Evolutionary conservation across 1,140 invertebrate species (phyloP), one percentile per base, ranked within the genome.

Genomic region (Pseudobourletiella spinata): DNA sequence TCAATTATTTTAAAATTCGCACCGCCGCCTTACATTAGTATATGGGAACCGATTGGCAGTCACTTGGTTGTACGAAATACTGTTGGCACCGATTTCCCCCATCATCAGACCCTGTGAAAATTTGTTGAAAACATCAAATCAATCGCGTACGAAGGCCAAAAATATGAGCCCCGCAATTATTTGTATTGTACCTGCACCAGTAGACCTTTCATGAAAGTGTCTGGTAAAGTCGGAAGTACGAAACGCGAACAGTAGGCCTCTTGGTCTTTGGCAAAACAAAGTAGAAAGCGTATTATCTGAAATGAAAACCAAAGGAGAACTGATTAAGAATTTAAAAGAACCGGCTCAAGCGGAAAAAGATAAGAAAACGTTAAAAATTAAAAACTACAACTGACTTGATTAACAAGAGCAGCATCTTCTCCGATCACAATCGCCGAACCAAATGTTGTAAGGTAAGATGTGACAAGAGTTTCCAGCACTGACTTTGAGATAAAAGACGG

Each of bases 161-260:
- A n/a, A n/a, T n/a, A n/a, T n/a, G n/a, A n/a, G n/a, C n/a, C n/a
- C n/a, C n/a, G n/a, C n/a, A n/a, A n/a, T n/a, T n/a, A n/a, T n/a
- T n/a, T n/a, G n/a, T n/a, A n/a, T n/a, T n/a, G n/a, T 48, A 66
- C 67, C 64, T 70, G 68, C 32, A 70, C 51, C 48, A 57, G 65
- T n/a, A 70, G 42, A 20, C 68, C 68, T 59, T 70, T 70, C 68
- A 70, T 67, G 50, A 65, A 70, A 28, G 68, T 70, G 26, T 70
- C 68, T 1, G 63, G 68, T 0, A 70, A 29, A 20, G 59, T 63
- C 16, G 68, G 59, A 24, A 64, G 32, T 0, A 66, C 56, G 35
- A 63, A 70, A 15, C 63, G 29, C 11, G 68, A 70, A 39, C 68
- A 70, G 48, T 58, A 70, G 14, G 63, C 43, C 60, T 70, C 68